A percentile compares a stretch with the other conserved stretches of the same genome.
These are phyloP conservation scores for Drosophila setosimentum DNA, from an alignment of 2,888 invertebrate species.

Conservation along the genomic window DNA sequence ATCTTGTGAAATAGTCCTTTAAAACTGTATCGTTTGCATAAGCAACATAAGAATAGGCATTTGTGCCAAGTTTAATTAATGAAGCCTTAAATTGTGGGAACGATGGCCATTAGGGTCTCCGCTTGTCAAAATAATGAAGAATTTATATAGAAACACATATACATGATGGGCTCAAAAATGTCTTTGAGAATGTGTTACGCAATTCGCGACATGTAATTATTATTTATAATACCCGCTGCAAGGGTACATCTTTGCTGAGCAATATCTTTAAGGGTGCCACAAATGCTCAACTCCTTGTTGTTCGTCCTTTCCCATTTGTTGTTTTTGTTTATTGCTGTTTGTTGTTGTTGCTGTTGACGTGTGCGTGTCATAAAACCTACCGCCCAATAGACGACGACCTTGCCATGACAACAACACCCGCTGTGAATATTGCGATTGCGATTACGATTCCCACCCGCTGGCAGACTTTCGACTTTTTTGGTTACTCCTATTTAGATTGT, in stretches of 20 bases:
- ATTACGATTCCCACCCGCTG: constrained; percentile 12
- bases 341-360: constrained; percentile 33
- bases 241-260: not conserved
- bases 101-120: not conserved
- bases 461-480: constrained; percentile 30
- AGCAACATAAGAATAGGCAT: not conserved
- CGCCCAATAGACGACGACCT: constrained; percentile 57
- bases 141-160: not conserved
- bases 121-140: constrained; percentile 1
- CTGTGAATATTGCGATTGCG: constrained; percentile 19
- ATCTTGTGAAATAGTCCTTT: not conserved
- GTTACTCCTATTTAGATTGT: constrained; percentile 37
- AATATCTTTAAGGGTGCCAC: constrained; percentile 24
- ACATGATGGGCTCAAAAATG: not conserved
- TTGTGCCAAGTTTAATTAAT: not conserved
- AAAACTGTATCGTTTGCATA: not conserved
- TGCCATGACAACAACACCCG: constrained; percentile 44
- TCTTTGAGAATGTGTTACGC: constrained; percentile 2
- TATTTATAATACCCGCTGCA: constrained; percentile 23
- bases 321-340: constrained; percentile 11
- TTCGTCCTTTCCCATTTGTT: constrained; percentile 1
- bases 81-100: not conserved
- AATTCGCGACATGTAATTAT: constrained; percentile 9
- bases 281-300: constrained; percentile 17
- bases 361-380: constrained; percentile 73